Evolutionary conservation across 1,140 invertebrate genomes (phyloP).

Genomic region (Drosophila busckii): DNA sequence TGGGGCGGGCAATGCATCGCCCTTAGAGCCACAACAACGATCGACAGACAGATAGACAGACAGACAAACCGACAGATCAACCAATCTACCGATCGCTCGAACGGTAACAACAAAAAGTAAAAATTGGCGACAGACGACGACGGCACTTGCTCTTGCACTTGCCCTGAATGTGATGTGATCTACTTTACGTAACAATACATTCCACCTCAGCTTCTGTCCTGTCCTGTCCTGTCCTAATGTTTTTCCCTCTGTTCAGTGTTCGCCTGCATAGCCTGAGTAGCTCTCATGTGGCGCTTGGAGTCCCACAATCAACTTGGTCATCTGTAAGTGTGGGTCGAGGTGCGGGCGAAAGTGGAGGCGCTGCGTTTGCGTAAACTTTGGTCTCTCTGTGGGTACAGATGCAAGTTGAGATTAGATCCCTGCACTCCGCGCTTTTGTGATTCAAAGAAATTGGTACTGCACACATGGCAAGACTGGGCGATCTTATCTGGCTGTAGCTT

Average conservation of each 20-base stretch:
- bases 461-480: conserved; percentile 45
- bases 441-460: conserved; percentile 69
- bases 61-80: conserved; percentile 5
- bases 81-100: not conserved
- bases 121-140: not conserved
- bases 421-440: conserved; percentile 41
- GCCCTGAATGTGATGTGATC: conserved; percentile 44
- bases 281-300: conserved; percentile 59
- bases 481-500: conserved; percentile 41
- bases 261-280: not conserved
- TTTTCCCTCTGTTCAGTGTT: conserved; percentile 12
- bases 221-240: not conserved
- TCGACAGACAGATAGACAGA: not conserved
- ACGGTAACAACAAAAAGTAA: not conserved
- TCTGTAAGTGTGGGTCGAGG: conserved; percentile 9
- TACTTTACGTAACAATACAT: conserved; percentile 63
- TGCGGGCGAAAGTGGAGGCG: conserved; percentile 18
- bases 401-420: conserved; percentile 68
- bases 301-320: conserved; percentile 61
- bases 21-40: not conserved
- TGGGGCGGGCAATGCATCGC: not conserved
- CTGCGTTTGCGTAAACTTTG: conserved; percentile 1
- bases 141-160: not conserved
- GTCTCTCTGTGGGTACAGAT: conserved; percentile 42
- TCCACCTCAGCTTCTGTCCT: conserved; percentile 12